Base-by-base conservation (phyloP, 2,113 vertebrate genomes). In the Pelusios castaneus region DNA sequence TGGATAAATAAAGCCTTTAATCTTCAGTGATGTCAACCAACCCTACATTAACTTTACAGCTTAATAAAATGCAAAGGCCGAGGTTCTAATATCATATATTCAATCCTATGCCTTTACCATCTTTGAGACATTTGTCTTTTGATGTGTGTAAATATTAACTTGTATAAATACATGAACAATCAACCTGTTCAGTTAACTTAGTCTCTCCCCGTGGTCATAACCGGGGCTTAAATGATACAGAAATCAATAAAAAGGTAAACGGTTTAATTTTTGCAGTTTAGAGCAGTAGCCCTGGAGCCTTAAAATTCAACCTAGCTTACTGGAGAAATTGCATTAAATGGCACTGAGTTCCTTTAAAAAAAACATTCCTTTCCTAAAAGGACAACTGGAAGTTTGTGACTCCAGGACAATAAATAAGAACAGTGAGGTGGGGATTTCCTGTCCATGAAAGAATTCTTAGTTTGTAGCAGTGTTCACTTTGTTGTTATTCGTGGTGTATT, bases 1-100 rank as follows among this genome's bases (percentile, higher is more conserved):
- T 29, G 60, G 70, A 83, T 81, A 94, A 91, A 94, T 93, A 91
- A 92, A 84, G 13, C 70, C 78, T 93, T 34, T 51, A 70, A 45
- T 84, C 78, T 84, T 85, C 80, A 82, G 17, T 75, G 73, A 29
- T 51, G 85, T 88, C 51, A 96, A 82, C 56, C 92, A 82, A 88
- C 8, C 17, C 78, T 43, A 84, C 7, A 60, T 84, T 80, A 55
- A 88, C 58, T 94, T 88, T 55, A 80, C 17, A 89, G 24, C 55
- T 85, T 70, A 78, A n/a, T 73, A 89, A 95, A 22, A 63, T 5
- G 75, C 29, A 58, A 13, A 25, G 11, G 31, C 89, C 92, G 1
- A 78, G 49, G 3, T 82, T 95, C 41, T 55, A 91, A 88, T 89
- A 89, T 54, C 86, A 41, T 1, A 0, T 80, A 82, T 63, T 78